Percentiles rank a stretch among this genome's conserved stretches.
Conservation (phyloP, 2,888 invertebrate species). For the Pheosia gnoma region DNA sequence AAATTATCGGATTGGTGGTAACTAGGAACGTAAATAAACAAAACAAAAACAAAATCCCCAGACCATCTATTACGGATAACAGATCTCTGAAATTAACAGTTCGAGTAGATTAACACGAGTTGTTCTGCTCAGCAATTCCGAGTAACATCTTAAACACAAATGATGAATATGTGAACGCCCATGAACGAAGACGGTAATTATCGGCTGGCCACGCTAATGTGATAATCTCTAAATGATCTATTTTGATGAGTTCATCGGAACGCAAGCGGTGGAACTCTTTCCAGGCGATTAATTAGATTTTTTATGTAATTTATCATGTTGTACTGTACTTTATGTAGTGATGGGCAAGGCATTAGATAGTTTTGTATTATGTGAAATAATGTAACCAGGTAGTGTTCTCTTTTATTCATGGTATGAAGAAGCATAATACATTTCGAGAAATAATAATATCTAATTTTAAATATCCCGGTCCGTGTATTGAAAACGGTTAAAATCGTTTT, state of each 20-base stretch:
- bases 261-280: conserved; percentile 45
- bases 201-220: conserved; percentile 70
- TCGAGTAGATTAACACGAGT: conserved; percentile 61
- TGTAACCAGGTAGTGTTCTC: not conserved
- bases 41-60: conserved; percentile 59
- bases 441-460: not conserved
- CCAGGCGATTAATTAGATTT: conserved; percentile 60
- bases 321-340: not conserved
- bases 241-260: conserved; percentile 78
- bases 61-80: conserved; percentile 69
- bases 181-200: conserved; percentile 72
- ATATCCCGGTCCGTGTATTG: not conserved
- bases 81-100: conserved; percentile 64
- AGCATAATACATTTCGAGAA: not conserved
- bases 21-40: conserved; percentile 27
- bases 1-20: not conserved
- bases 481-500: no score
- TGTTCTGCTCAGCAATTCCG: conserved; percentile 56
- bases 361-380: not conserved
- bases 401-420: not conserved
- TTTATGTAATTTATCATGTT: conserved; percentile 46
- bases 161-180: conserved; percentile 80
- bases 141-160: conserved; percentile 80
- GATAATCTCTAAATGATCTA: conserved; percentile 71
- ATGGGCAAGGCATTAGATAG: conserved; percentile 5